A percentile compares a stretch with the other conserved stretches of the same genome.
phyloP scores from a whole-genome alignment of 2,888 invertebrate genomes.

The Morinoia aosen region DNA sequence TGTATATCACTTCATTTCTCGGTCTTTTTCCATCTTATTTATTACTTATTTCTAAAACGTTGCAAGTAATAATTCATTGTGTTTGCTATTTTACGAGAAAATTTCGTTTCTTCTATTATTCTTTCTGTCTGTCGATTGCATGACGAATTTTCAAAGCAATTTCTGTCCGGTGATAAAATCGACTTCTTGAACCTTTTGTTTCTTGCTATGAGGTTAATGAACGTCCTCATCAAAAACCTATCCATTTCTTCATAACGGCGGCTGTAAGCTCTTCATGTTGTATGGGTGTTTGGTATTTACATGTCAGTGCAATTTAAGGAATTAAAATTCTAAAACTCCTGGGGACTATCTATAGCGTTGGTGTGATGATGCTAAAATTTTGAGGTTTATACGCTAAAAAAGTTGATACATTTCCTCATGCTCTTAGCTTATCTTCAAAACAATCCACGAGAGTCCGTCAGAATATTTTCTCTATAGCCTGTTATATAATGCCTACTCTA shows the following conservation, averaged over 20 bases:
- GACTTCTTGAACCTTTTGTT: not conserved
- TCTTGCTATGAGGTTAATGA: not conserved
- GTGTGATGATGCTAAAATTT: not conserved
- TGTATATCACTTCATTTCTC: too few species aligned
- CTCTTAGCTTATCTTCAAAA: too few species aligned
- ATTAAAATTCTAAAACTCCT: not conserved
- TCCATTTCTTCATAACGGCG: not conserved
- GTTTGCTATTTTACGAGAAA: not conserved
- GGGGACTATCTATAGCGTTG: not conserved
- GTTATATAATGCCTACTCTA: too few species aligned
- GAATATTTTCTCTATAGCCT: too few species aligned
- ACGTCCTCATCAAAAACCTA: not conserved
- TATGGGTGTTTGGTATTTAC: not conserved
- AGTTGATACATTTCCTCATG: too few species aligned
- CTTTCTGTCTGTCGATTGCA: not conserved
- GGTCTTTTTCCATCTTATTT: too few species aligned
- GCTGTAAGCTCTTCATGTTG: not conserved
- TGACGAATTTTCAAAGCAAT: not conserved
- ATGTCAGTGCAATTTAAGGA: not conserved
- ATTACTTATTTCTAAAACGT: too few species aligned
- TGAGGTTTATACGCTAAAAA: not conserved
- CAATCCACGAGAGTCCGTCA: too few species aligned
- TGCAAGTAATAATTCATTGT: too few species aligned
- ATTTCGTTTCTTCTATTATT: not conserved
- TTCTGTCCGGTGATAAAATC: not conserved